These are phyloP conservation scores for pig (Sus scrofa) DNA, from an alignment of 2,113 vertebrate genomes.

Conservation along the genomic window DNA sequence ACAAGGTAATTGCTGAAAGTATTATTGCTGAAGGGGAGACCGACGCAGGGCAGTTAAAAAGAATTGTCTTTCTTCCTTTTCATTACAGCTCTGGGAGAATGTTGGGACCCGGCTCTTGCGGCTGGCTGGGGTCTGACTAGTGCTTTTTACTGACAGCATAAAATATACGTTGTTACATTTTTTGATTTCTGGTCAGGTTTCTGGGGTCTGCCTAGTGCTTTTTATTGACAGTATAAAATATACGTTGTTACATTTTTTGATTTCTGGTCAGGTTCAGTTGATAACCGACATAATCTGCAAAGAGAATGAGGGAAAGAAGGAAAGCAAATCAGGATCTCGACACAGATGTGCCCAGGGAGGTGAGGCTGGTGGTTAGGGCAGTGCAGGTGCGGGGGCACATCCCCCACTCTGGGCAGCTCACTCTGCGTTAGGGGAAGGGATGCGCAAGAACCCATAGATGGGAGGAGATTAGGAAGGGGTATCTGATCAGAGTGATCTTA, in stretches of 20 bases:
- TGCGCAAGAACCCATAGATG: no score
- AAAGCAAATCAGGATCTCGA: not conserved
- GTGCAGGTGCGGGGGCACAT: rapidly evolving
- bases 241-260: slow-evolving; percentile 32
- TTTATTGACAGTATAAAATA: slow-evolving; percentile 58
- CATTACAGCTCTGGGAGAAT: slow-evolving; percentile 48
- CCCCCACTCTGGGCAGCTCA: rapidly evolving
- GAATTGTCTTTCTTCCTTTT: slow-evolving; percentile 69
- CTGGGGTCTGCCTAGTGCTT: slow-evolving; percentile 20
- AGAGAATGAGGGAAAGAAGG: slow-evolving; percentile 22
- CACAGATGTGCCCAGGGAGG: not conserved
- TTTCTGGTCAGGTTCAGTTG: slow-evolving; percentile 35
- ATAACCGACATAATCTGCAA: slow-evolving; percentile 32
- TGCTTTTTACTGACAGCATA: slow-evolving; percentile 43
- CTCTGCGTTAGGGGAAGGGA: rapidly evolving
- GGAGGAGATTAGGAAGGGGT: not conserved
- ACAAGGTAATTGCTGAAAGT: slow-evolving; percentile 61
- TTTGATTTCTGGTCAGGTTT: slow-evolving; percentile 62
- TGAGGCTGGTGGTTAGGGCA: not conserved
- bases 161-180: slow-evolving; percentile 34
- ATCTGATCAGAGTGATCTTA: not conserved
- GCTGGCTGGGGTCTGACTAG: slow-evolving; percentile 37
- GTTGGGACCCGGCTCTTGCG: slow-evolving; percentile 19
- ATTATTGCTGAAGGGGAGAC: slow-evolving; percentile 47
- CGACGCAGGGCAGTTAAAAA: not conserved